These are phyloP conservation scores for Cydia amplana DNA, from an alignment of 1,140 invertebrate genomes.

Conservation along the genomic window DNA sequence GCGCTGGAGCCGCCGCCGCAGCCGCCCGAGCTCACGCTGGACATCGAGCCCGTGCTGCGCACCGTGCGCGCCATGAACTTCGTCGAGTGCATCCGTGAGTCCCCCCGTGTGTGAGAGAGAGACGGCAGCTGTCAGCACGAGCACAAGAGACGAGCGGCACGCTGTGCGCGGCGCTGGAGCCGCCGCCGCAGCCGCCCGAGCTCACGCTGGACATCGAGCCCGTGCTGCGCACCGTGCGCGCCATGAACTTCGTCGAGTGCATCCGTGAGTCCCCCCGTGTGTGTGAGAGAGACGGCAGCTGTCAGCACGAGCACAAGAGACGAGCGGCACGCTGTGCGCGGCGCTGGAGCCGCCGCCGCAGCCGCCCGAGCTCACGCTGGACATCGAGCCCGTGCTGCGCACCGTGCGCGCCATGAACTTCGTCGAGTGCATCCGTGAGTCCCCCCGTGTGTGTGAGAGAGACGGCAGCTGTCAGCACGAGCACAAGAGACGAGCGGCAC, in stretches of 20 bases:
- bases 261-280: slow-evolving; percentile 90
- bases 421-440: slow-evolving; percentile 98
- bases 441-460: no score
- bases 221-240: slow-evolving; percentile 91
- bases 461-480: slow-evolving; percentile 84
- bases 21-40: slow-evolving; percentile 94
- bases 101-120: slow-evolving; percentile 20
- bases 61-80: slow-evolving; percentile 97
- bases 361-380: slow-evolving; percentile 94
- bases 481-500: slow-evolving; percentile 92
- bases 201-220: slow-evolving; percentile 95
- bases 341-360: slow-evolving; percentile 86
- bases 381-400: slow-evolving; percentile 91
- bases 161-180: slow-evolving; percentile 85
- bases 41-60: slow-evolving; percentile 91
- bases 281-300: slow-evolving; percentile 54
- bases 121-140: slow-evolving; percentile 86
- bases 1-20: slow-evolving; percentile 86
- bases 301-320: slow-evolving; percentile 89
- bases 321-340: slow-evolving; percentile 89
- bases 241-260: slow-evolving; percentile 98
- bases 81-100: slow-evolving; percentile 98
- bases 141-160: slow-evolving; percentile 92
- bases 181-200: slow-evolving; percentile 90
- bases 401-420: slow-evolving; percentile 97